Conservation (phyloP, 2,113 vertebrate species). For the Xiphophorus hellerii region DNA sequence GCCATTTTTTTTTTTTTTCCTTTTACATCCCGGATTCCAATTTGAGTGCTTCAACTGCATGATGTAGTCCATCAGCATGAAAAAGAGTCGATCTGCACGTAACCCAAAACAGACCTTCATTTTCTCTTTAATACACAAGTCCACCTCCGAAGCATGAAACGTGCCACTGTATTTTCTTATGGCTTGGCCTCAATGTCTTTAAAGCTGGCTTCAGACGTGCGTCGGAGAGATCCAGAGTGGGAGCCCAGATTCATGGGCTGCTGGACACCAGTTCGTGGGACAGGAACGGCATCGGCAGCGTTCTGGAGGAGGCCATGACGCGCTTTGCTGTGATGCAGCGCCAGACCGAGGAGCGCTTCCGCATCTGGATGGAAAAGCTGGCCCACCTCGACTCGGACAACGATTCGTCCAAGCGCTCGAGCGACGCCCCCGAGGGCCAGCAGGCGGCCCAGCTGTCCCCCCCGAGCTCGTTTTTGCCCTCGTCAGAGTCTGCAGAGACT, state of each 20-base stretch:
- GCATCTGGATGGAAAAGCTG: slow-evolving; percentile 91
- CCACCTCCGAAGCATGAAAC: slow-evolving; percentile 75
- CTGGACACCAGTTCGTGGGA: slow-evolving; percentile 89
- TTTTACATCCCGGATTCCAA: slow-evolving; percentile 66
- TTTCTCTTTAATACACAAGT: slow-evolving; percentile 74
- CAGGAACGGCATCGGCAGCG: slow-evolving; percentile 90
- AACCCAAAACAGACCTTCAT: slow-evolving; percentile 69
- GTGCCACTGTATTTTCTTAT: slow-evolving; percentile 84
- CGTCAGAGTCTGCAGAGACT: slow-evolving; percentile 83
- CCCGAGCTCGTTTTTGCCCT: slow-evolving; percentile 83
- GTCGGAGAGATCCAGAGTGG: slow-evolving; percentile 86
- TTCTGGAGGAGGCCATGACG: slow-evolving; percentile 93
- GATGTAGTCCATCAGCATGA: slow-evolving; percentile 80
- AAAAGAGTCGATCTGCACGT: slow-evolving; percentile 76
- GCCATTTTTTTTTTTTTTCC: slow-evolving; percentile 41
- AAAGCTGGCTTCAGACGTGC: slow-evolving; percentile 91
- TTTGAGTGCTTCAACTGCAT: slow-evolving; percentile 75
- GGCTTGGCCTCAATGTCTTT: slow-evolving; percentile 96
- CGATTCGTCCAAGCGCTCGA: slow-evolving; percentile 86
- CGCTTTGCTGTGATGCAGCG: slow-evolving; percentile 93
- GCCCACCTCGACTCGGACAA: slow-evolving; percentile 89
- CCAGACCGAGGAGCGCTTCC: slow-evolving; percentile 93
- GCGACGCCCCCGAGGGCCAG: slow-evolving; percentile 82
- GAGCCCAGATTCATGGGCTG: slow-evolving; percentile 88
- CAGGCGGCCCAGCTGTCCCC: slow-evolving; percentile 75